These are phyloP conservation scores for Rhamphomyia laevipes DNA, from an alignment of 2,888 invertebrate genomes.

Conservation along the genomic window DNA sequence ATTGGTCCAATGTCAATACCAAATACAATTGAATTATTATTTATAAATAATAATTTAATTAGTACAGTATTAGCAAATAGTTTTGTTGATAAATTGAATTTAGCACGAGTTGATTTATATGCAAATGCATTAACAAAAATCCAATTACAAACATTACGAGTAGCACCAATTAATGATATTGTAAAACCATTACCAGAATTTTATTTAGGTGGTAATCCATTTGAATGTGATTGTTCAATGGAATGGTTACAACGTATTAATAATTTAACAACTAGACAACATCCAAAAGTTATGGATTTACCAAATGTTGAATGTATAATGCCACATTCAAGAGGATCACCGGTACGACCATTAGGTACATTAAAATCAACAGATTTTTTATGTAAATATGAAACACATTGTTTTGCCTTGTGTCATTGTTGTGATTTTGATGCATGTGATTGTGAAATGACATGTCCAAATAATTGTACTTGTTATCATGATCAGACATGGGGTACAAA, in stretches of 20 bases:
- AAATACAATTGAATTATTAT: conserved; percentile 74
- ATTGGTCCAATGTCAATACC: conserved; percentile 74
- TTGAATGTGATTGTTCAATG: conserved; percentile 91
- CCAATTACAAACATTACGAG: conserved; percentile 67
- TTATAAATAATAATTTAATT: conserved; percentile 81
- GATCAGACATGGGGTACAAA: conserved; percentile 90
- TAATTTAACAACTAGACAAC: conserved; percentile 72
- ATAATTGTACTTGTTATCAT: conserved; percentile 87
- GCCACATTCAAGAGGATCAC: conserved; percentile 72
- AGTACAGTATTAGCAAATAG: conserved; percentile 71
- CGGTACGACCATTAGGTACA: conserved; percentile 63
- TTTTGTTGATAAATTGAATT: conserved; percentile 71
- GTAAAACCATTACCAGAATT: conserved; percentile 68
- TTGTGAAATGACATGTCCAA: conserved; percentile 94
- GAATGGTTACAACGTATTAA: conserved; percentile 88
- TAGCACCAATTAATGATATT: conserved; percentile 52
- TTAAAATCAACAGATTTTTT: conserved; percentile 80
- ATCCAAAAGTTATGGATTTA: conserved; percentile 81
- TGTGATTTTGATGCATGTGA: conserved; percentile 95
- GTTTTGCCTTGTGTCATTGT: conserved; percentile 90
- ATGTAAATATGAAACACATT: conserved; percentile 85
- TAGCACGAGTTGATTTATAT: conserved; percentile 81
- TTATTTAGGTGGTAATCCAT: conserved; percentile 85
- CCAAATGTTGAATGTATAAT: conserved; percentile 81
- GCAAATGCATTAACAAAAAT: conserved; percentile 75